Evolutionary conservation across 2,888 invertebrate genomes (phyloP).

Genomic region (Eupithecia dodoneata): DNA sequence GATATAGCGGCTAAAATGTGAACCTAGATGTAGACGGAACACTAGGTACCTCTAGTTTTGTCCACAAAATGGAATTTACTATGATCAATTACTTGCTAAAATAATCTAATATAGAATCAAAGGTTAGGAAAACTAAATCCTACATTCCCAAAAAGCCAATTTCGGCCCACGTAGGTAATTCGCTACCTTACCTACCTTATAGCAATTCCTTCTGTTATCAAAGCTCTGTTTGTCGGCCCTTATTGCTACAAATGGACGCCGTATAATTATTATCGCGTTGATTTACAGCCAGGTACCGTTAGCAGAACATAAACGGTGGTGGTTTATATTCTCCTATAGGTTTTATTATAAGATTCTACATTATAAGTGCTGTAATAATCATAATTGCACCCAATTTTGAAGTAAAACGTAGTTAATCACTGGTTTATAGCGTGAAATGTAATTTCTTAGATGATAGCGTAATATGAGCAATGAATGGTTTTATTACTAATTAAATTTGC

Average conservation of each 20-base stretch:
- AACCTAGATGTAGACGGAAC: neutral
- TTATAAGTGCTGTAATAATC: slow-evolving; percentile 44
- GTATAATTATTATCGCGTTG: slow-evolving; percentile 79
- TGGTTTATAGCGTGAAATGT: slow-evolving; percentile 38
- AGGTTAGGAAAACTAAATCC: neutral
- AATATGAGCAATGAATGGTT: neutral
- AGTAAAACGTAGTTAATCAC: slow-evolving; percentile 24
- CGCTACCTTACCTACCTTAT: slow-evolving; percentile 3
- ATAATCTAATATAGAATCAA: neutral
- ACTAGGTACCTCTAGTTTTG: neutral
- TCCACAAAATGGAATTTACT: neutral
- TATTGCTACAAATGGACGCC: slow-evolving; percentile 71
- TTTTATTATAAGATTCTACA: slow-evolving; percentile 24
- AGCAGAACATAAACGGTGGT: slow-evolving; percentile 75
- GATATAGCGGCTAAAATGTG: neutral
- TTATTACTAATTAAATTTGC: neutral
- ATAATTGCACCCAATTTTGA: slow-evolving; percentile 42
- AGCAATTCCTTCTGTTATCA: slow-evolving; percentile 54
- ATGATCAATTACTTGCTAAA: neutral
- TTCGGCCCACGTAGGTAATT: neutral
- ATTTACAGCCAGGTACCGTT: slow-evolving; percentile 74
- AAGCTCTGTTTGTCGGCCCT: slow-evolving; percentile 64
- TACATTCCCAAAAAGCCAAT: neutral
- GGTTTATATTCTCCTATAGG: slow-evolving; percentile 48
- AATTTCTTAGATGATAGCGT: slow-evolving; percentile 11